A percentile compares a stretch with the other conserved stretches of the same genome.
Evolutionary conservation across 1,140 invertebrate species (phyloP).

Genomic region (Ladona fulva): DNA sequence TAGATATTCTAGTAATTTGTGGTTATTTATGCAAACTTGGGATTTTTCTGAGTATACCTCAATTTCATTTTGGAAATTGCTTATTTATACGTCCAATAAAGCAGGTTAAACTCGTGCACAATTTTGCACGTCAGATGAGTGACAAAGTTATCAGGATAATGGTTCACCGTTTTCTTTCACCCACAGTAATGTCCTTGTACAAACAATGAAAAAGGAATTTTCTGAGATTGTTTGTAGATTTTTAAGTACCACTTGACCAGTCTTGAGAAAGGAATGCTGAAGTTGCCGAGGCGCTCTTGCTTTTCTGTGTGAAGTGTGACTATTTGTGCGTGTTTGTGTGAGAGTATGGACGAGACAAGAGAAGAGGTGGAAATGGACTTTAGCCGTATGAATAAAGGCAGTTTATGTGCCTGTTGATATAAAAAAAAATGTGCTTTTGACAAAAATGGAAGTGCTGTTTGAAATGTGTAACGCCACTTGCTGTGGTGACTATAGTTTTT

Average conservation of each 20-base stretch:
- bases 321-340: not conserved
- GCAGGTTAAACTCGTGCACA: not conserved
- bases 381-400: not conserved
- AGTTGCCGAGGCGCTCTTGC: not conserved
- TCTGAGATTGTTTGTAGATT: not conserved
- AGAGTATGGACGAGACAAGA: not conserved
- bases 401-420: not conserved
- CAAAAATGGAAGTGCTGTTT: not conserved
- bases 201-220: not conserved
- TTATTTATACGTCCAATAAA: not conserved
- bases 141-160: not conserved
- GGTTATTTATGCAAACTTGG: conserved; percentile 1
- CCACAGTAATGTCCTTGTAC: not conserved
- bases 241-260: not conserved
- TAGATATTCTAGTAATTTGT: not conserved
- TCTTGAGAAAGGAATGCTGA: not conserved
- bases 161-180: not conserved
- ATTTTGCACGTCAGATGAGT: not conserved
- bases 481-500: conserved; percentile 5
- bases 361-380: too few relatives aligned
- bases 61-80: conserved; percentile 10
- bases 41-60: not conserved
- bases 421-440: not conserved
- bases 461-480: not conserved
- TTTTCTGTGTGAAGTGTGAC: not conserved